Conservation (phyloP, 2,797 vertebrate genomes). For the Poecile montanus region DNA sequence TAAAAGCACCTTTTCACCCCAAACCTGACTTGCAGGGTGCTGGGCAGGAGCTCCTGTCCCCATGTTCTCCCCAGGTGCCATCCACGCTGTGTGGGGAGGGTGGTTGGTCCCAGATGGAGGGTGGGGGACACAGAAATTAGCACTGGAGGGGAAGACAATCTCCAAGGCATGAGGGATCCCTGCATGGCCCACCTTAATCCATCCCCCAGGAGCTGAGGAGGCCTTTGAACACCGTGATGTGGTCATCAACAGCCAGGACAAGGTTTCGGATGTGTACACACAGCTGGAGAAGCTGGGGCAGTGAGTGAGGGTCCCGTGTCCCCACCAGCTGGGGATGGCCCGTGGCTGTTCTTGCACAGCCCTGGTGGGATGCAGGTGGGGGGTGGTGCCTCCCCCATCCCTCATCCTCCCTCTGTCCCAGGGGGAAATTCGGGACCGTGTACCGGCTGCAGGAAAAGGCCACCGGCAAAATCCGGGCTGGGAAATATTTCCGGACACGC, state of each 20-base stretch:
- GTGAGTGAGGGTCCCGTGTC: slow-evolving; percentile 72
- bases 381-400: background rate
- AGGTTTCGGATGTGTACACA: slow-evolving; percentile 79
- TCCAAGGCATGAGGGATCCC: background rate
- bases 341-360: fast-evolving
- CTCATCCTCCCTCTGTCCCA: background rate
- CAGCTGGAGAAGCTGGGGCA: slow-evolving; percentile 86
- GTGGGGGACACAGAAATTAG: background rate
- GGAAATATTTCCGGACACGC: slow-evolving; percentile 87
- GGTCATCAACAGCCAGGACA: slow-evolving; percentile 76
- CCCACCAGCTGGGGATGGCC: fast-evolving
- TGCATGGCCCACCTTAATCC: background rate
- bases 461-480: slow-evolving; percentile 79
- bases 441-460: slow-evolving; percentile 83
- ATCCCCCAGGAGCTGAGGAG: background rate
- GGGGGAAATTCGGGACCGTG: slow-evolving; percentile 88
- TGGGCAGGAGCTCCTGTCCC: background rate
- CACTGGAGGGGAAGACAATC: too few relatives aligned
- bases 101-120: background rate
- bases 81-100: fast-evolving
- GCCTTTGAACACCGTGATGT: slow-evolving; percentile 60
- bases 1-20: background rate
- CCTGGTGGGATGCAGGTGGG: background rate
- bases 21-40: background rate
- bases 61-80: background rate